A percentile compares a stretch with the other conserved stretches of the same genome.
phyloP scores from a whole-genome alignment of 2,113 vertebrate species.

The Bothrops jararaca region DNA sequence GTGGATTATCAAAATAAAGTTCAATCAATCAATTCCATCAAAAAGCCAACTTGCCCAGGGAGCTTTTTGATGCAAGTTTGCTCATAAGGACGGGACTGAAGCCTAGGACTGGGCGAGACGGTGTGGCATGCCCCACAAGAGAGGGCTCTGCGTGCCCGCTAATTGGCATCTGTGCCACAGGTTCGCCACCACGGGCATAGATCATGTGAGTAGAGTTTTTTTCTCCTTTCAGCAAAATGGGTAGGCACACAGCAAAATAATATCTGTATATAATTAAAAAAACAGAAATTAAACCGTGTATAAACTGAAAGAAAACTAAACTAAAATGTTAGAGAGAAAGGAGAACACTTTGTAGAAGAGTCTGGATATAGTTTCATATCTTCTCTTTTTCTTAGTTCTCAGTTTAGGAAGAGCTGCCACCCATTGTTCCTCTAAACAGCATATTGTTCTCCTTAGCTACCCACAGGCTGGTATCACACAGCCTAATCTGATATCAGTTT shows the following conservation, averaged over 20 bases:
- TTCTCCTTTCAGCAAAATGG: neutral
- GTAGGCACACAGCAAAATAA: neutral
- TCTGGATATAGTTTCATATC: neutral
- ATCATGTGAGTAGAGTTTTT: neutral
- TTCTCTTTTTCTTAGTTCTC: neutral
- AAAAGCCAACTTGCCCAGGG: no score
- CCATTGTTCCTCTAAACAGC: neutral
- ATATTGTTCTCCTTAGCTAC: conserved; percentile 23
- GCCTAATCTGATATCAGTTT: conserved; percentile 9
- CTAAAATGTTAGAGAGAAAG: neutral
- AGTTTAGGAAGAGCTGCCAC: conserved; percentile 9
- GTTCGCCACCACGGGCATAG: neutral
- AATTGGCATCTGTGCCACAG: no score
- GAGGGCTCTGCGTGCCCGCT: no score
- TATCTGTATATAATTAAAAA: neutral
- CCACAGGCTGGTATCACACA: conserved; percentile 31
- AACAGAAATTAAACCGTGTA: neutral
- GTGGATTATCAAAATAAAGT: no score
- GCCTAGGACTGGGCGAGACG: no score
- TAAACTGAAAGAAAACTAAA: neutral
- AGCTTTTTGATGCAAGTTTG: no score
- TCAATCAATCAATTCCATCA: no score
- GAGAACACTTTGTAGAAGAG: neutral
- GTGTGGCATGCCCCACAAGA: no score
- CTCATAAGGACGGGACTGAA: no score